Conservation (phyloP, 2,888 invertebrate species). For the Galerucella pusilla region DNA sequence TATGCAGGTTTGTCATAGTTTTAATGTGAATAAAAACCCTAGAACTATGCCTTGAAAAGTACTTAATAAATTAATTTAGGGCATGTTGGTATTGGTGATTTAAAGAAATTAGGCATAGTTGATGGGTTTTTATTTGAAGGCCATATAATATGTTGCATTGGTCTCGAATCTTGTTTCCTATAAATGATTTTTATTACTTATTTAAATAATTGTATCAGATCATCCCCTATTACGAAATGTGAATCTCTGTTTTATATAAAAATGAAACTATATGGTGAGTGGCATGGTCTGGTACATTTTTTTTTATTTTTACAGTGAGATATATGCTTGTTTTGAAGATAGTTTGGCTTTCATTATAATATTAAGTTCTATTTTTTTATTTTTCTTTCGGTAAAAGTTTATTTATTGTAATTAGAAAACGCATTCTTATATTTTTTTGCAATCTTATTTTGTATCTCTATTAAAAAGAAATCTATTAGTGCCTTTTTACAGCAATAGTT, state of each 20-base stretch:
- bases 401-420: slow-evolving; percentile 33
- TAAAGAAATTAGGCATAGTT: slow-evolving; percentile 18
- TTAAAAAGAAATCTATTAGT: slow-evolving; percentile 11
- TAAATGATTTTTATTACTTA: not conserved
- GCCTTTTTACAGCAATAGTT: slow-evolving; percentile 30
- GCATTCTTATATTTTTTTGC: slow-evolving; percentile 6
- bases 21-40: slow-evolving; percentile 6
- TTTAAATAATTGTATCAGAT: not conserved
- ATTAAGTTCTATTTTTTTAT: slow-evolving; percentile 25
- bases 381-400: slow-evolving; percentile 30
- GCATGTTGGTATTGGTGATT: slow-evolving; percentile 17
- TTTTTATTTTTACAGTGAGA: slow-evolving; percentile 34
- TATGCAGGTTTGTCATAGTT: slow-evolving; percentile 1
- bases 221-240: not conserved
- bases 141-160: slow-evolving; percentile 19
- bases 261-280: not conserved
- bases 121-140: slow-evolving; percentile 22
- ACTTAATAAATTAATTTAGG: slow-evolving; percentile 1
- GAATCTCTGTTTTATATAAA: not conserved
- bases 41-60: slow-evolving; percentile 12
- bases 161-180: slow-evolving; percentile 29
- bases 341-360: slow-evolving; percentile 11
- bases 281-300: slow-evolving; percentile 13
- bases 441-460: slow-evolving; percentile 14
- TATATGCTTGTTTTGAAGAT: slow-evolving; percentile 24